Evolutionary conservation across 1,140 invertebrate genomes (phyloP).

Genomic region (Rhopalosiphum padi): DNA sequence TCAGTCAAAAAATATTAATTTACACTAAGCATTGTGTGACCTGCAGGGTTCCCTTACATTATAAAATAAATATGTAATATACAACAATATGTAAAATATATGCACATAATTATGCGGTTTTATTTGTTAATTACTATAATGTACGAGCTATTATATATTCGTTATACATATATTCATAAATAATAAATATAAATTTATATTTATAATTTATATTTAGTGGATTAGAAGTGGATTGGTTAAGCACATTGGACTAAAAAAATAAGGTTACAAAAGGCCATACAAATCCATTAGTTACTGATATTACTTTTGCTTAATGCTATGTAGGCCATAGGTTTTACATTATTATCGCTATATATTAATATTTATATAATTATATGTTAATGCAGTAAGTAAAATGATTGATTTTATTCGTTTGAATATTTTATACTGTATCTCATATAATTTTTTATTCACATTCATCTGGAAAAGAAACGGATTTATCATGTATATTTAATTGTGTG

Average conservation of each 20-base stretch:
- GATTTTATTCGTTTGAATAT: neutral
- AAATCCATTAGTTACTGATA: neutral
- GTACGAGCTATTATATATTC: too few relatives aligned
- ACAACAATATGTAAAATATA: neutral
- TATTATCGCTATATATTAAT: neutral
- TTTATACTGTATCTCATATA: neutral
- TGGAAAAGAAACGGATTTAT: neutral
- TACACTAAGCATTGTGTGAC: constrained; percentile 16
- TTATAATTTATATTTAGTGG: neutral
- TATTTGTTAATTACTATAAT: neutral
- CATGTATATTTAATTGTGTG: too few relatives aligned
- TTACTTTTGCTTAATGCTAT: neutral
- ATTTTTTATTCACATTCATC: neutral
- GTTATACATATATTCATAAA: neutral
- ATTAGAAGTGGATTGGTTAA: neutral
- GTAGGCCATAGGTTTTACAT: neutral
- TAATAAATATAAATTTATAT: neutral
- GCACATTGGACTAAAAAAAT: neutral
- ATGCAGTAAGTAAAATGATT: neutral
- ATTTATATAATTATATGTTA: neutral
- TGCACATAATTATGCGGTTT: neutral
- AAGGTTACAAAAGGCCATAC: too few relatives aligned
- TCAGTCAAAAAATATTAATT: constrained; percentile 49
- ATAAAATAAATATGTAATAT: neutral
- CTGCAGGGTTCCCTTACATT: neutral